These are phyloP conservation scores for Delichon dasypus DNA, from an alignment of 2,797 vertebrate genomes.

Conservation along the genomic window DNA sequence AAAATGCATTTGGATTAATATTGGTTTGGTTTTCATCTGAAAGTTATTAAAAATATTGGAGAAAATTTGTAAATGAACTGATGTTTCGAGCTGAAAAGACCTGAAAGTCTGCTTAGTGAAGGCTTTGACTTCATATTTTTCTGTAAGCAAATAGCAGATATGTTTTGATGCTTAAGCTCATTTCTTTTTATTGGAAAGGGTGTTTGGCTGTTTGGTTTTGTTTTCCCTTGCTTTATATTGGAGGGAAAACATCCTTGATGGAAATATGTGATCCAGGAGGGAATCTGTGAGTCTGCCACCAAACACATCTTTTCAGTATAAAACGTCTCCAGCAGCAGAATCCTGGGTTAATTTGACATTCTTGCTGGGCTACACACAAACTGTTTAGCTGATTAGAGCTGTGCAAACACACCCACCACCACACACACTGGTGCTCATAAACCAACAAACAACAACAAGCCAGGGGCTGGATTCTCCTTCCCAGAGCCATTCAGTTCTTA, in stretches of 20 bases:
- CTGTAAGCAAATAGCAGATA: constrained; percentile 19
- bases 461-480: not conserved
- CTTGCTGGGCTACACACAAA: constrained; percentile 3
- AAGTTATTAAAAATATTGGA: not conserved
- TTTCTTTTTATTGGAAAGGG: constrained; percentile 61
- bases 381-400: constrained; percentile 23
- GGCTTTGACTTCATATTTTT: constrained; percentile 33
- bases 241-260: constrained; percentile 52
- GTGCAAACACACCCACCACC: constrained; percentile 28
- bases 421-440: not conserved
- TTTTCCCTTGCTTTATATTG: constrained; percentile 20
- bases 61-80: not conserved
- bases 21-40: constrained; percentile 12
- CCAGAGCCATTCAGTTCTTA: not conserved
- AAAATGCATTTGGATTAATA: not conserved
- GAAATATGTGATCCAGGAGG: constrained; percentile 43
- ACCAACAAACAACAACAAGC: constrained; percentile 5
- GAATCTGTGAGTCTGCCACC: constrained; percentile 25
- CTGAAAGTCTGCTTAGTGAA: not conserved
- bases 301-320: constrained; percentile 5
- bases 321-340: constrained; percentile 13
- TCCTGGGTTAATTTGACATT: constrained; percentile 48
- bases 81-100: constrained; percentile 29
- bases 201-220: constrained; percentile 56
- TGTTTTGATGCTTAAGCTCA: constrained; percentile 39